phyloP scores from a whole-genome alignment of 2,113 vertebrate species.

The Corythoichthys haematopterus region DNA sequence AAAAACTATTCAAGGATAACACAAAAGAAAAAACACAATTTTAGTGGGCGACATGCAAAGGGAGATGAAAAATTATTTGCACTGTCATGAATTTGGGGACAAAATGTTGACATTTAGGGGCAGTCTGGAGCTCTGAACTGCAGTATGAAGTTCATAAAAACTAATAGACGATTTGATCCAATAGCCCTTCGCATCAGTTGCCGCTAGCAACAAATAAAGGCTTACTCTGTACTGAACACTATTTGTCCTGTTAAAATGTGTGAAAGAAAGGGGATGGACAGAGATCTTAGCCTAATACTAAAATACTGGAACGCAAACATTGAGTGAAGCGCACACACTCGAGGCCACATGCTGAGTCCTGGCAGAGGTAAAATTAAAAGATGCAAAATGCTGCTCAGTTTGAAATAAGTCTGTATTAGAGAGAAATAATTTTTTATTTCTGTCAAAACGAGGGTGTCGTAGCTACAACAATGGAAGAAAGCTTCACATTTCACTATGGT shows the following conservation, averaged over 20 bases:
- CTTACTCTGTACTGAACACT: constrained; percentile 6
- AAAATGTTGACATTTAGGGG: too few relatives aligned
- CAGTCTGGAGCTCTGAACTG: too few relatives aligned
- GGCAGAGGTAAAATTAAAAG: constrained; percentile 47
- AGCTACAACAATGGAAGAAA: constrained; percentile 5
- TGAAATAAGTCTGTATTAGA: constrained; percentile 18
- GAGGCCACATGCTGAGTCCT: constrained; percentile 30
- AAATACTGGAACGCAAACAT: constrained; percentile 26
- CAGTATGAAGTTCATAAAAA: constrained; percentile 57
- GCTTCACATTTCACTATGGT: constrained; percentile 30
- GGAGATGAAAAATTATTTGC: too few relatives aligned
- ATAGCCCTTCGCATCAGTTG: constrained; percentile 40
- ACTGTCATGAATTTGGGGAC: too few relatives aligned
- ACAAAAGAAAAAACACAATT: too few relatives aligned
- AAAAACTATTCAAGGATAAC: too few relatives aligned
- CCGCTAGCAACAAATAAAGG: constrained; percentile 50
- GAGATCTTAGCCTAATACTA: constrained; percentile 22
- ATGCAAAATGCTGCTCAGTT: constrained; percentile 23
- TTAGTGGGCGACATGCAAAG: too few relatives aligned
- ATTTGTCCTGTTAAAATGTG: constrained; percentile 15
- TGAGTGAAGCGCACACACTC: constrained; percentile 21
- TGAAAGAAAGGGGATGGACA: constrained; percentile 20
- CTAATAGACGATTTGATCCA: constrained; percentile 35
- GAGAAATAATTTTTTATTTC: background rate
- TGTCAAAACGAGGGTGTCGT: constrained; percentile 11